Percentiles rank a stretch among this genome's conserved stretches.
phyloP scores from a whole-genome alignment of 2,797 vertebrate species.

The Eupleurogrammus muticus region DNA sequence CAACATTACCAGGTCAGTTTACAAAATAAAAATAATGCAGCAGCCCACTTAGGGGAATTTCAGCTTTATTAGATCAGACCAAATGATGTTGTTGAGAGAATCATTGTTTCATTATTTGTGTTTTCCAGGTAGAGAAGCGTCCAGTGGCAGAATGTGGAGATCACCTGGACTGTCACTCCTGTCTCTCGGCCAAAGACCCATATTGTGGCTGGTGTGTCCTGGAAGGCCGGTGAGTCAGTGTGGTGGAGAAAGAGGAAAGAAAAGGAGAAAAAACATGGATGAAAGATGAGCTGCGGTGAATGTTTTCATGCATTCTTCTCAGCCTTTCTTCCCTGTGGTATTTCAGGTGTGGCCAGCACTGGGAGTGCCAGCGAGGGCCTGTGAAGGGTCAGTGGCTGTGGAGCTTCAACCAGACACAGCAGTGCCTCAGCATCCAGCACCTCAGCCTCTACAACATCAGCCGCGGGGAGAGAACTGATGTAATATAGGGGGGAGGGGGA shows the following conservation, averaged over 20 bases:
- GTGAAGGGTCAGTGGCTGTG: conserved; percentile 91
- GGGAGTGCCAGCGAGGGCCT: conserved; percentile 87
- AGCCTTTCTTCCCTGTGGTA: conserved; percentile 17
- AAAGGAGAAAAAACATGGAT: not conserved
- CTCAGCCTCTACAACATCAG: conserved; percentile 93
- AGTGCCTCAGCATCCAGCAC: conserved; percentile 88
- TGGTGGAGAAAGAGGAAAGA: no score
- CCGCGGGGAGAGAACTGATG: conserved; percentile 89
- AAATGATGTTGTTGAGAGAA: not conserved
- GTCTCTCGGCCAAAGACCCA: conserved; percentile 90
- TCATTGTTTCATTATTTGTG: not conserved
- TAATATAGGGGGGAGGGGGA: conserved; percentile 66
- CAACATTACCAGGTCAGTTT: not conserved
- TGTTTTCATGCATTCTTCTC: not conserved
- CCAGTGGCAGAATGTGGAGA: conserved; percentile 92
- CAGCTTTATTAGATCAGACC: not conserved
- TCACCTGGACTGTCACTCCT: conserved; percentile 90
- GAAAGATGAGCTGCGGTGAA: not conserved
- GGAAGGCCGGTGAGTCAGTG: conserved; percentile 88
- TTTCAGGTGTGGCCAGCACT: conserved; percentile 88
- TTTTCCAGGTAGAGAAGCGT: conserved; percentile 89
- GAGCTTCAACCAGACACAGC: conserved; percentile 88
- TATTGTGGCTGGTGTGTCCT: conserved; percentile 99
- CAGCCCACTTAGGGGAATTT: not conserved
- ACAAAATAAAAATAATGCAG: not conserved